Evolutionary conservation across 2,113 vertebrate species (phyloP), one percentile per base, ranked within the genome.

Genomic region (Ciconia stormi): DNA sequence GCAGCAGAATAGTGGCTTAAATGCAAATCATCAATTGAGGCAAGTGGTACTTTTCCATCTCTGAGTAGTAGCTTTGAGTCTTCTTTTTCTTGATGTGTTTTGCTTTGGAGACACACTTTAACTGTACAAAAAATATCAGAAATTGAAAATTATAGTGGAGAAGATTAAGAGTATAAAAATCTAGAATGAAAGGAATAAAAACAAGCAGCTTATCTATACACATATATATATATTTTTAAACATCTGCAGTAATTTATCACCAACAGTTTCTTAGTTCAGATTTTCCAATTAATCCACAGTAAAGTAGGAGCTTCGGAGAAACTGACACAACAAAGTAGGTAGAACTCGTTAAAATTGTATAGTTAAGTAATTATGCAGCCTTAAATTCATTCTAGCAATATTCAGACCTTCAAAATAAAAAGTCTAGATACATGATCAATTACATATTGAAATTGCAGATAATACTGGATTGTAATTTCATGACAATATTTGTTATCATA

Each of bases 1-100:
- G 93, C 67, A 76, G 62, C 70, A 77, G 78, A 95, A 72, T 55
- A 85, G 84, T 82, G 89, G 71, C 70, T 91, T 89, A 90, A 86
- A 90, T 81, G 77, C 66, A 93, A 79, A 79, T 22, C n/a, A n/a
- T 56, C 84, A 63, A 7, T 50, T 91, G 93, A 89, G 32, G 61
- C 58, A 59, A 95, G 84, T 46, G 49, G 49, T 90, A 62, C 61
- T 95, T 95, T 84, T 87, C 91, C 81, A 18, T 46, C 46, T 69
- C 73, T 63, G 56, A 69, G 52, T 18, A 56, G 36, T 36, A 67
- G 62, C 22, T 91, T 90, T 84, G 65, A 66, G 22, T 89, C 58
- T 90, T 80, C 63, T 53, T 79, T 78, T 89, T 79, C 47, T 58
- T 46, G 11, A 17, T 34, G 11, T 30, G 4, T 63, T 59, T 92